These are phyloP conservation scores for Amitus sp. DNA, from an alignment of 2,888 invertebrate species.

Conservation along the genomic window DNA sequence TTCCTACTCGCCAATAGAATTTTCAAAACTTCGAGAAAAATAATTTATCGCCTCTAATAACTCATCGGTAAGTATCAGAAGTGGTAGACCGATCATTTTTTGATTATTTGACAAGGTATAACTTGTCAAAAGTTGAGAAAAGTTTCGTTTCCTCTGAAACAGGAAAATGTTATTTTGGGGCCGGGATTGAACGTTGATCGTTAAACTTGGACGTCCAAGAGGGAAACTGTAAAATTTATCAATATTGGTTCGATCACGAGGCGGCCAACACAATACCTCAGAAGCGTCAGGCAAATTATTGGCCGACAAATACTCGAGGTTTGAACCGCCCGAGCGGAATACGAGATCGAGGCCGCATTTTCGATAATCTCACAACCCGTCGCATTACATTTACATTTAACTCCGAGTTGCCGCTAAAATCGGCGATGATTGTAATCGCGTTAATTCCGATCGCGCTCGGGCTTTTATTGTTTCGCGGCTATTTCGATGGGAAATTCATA, in stretches of 20 bases:
- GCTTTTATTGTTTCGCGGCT: no score
- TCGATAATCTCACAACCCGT: slow-evolving; percentile 17
- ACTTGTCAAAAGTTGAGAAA: no score
- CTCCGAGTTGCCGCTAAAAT: slow-evolving; percentile 4
- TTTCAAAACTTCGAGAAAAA: no score
- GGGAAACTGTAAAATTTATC: slow-evolving; percentile 15
- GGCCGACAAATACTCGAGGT: slow-evolving; percentile 31
- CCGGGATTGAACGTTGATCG: no score
- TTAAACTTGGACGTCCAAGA: slow-evolving; percentile 21
- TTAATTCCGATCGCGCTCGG: not conserved
- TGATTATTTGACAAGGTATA: no score
- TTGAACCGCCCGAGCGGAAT: slow-evolving; percentile 27
- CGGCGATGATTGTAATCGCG: not conserved
- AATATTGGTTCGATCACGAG: slow-evolving; percentile 26
- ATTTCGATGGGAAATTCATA: no score
- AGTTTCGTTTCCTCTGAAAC: no score
- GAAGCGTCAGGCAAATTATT: slow-evolving; percentile 33
- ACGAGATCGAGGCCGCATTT: slow-evolving; percentile 25
- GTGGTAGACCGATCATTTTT: no score
- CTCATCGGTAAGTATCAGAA: no score
- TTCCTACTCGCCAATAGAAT: no score
- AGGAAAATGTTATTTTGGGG: no score
- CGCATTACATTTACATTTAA: slow-evolving; percentile 23
- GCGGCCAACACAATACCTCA: slow-evolving; percentile 29
- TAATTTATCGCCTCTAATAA: no score